Evolutionary conservation across 2,888 invertebrate genomes (phyloP).

Genomic region (Ditylenchus weischeri): DNA sequence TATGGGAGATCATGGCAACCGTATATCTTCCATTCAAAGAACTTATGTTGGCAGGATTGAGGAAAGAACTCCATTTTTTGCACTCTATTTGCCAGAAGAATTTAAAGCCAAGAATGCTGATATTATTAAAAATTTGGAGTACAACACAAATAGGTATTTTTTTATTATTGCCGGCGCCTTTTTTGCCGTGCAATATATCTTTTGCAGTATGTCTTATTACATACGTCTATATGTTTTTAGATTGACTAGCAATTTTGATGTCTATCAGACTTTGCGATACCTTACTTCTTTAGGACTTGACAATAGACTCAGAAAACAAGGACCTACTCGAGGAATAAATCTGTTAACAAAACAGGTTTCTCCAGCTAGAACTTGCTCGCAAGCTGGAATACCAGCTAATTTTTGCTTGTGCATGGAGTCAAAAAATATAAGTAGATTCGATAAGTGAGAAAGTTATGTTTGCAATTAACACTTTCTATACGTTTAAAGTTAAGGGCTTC

Average conservation of each 20-base stretch:
- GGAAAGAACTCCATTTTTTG: conserved; percentile 60
- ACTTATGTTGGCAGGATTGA: conserved; percentile 60
- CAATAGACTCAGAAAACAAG: conserved; percentile 5
- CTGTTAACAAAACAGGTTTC: conserved; percentile 34
- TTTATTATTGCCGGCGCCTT: conserved; percentile 9
- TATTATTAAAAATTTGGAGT: conserved; percentile 21
- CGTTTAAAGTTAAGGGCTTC: conserved; percentile 13
- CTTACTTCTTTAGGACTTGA: conserved; percentile 40
- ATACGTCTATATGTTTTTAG: conserved; percentile 24
- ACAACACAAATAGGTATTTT: conserved; percentile 30
- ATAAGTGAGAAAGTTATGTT: conserved; percentile 16
- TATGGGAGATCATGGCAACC: conserved; percentile 61
- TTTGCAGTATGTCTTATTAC: no score
- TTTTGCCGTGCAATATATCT: no score
- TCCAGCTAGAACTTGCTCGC: conserved; percentile 35
- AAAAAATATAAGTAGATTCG: conserved; percentile 16
- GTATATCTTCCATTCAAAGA: conserved; percentile 60
- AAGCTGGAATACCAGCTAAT: conserved; percentile 42
- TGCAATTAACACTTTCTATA: neutral
- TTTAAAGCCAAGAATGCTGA: conserved; percentile 49
- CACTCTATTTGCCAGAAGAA: conserved; percentile 58
- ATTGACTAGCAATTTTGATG: conserved; percentile 60
- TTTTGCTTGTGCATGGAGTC: conserved; percentile 43
- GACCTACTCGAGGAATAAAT: conserved; percentile 37
- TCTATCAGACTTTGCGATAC: conserved; percentile 59